Evolutionary conservation across 1,140 invertebrate genomes (phyloP).

Genomic region (Sipha flava): DNA sequence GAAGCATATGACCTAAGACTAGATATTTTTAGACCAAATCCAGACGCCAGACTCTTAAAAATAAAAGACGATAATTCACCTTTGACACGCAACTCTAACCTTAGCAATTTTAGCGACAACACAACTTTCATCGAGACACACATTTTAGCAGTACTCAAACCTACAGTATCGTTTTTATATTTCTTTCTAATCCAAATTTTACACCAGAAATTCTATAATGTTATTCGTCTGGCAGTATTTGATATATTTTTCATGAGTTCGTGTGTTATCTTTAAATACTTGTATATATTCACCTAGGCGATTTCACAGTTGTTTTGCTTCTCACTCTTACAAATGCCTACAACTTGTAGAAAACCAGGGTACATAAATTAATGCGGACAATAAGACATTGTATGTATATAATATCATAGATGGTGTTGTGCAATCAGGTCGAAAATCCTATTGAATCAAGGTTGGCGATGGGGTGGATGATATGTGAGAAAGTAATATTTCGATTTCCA

Average conservation of each 20-base stretch:
- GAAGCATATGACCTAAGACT: not conserved
- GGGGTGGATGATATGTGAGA: conserved; percentile 8
- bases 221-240: not conserved
- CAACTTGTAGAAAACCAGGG: not conserved
- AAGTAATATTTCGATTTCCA: not conserved
- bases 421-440: conserved; percentile 14
- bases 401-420: not conserved
- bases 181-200: not conserved
- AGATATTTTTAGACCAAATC: not conserved
- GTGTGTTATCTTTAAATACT: too few relatives aligned
- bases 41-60: not conserved
- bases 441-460: conserved; percentile 11
- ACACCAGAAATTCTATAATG: not conserved
- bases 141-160: not conserved
- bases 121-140: not conserved
- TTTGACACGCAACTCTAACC: not conserved
- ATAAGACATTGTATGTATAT: not conserved
- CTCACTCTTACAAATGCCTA: not conserved
- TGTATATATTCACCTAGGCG: too few relatives aligned
- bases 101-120: too few relatives aligned
- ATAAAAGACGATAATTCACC: conserved; percentile 7
- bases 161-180: too few relatives aligned
- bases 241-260: too few relatives aligned
- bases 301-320: not conserved
- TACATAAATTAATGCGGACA: conserved; percentile 12